Evolutionary conservation across 2,797 vertebrate genomes (phyloP), one percentile per base, ranked within the genome.

Genomic region (Danio choprae): DNA sequence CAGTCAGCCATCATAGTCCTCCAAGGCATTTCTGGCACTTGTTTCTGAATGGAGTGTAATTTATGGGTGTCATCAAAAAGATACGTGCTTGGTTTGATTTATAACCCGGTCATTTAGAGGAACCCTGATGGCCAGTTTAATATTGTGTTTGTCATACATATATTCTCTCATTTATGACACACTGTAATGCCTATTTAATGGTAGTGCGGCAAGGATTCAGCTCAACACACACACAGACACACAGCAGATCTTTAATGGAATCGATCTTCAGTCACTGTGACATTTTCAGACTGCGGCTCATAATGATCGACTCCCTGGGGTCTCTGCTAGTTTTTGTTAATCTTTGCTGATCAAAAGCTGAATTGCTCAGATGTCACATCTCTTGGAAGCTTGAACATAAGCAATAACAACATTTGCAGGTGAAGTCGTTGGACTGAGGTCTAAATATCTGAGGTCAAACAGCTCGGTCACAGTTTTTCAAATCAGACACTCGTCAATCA

Each of bases 221-320:
- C 38, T 43, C 48, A 22, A 20, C 62, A 46, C 59, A 53, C 40
- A 59, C 55, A 59, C 71, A 62, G 11, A 64, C 40, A 40, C 20
- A 53, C 29, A 68, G 46, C 43, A n/a, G 43, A 60, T 83, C 64
- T 75, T 75, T 83, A 83, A 79, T 69, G 56, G 55, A 75, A 83
- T 83, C 77, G 71, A 79, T 83, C 67, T 83, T 60, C 48, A 79
- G 56, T 55, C 81, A 64, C 40, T 36, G 22, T 83, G 81, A 63
- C 81, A 83, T 83, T 83, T 83, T 63, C 56, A 68, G 59, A 64
- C 58, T 56, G 46, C 20, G 36, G 10, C 55, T 79, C 55, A 79
- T 79, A 79, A 74, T 74, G 76, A 73, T 73, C 70, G n/a, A 6
- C n/a, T 74, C 64, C 64, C 58, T 15, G 44, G 18, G 64, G 46